A percentile compares a stretch with the other conserved stretches of the same genome.
Evolutionary conservation across 2,888 invertebrate species (phyloP).

Genomic region (Drosophila buzzatii): DNA sequence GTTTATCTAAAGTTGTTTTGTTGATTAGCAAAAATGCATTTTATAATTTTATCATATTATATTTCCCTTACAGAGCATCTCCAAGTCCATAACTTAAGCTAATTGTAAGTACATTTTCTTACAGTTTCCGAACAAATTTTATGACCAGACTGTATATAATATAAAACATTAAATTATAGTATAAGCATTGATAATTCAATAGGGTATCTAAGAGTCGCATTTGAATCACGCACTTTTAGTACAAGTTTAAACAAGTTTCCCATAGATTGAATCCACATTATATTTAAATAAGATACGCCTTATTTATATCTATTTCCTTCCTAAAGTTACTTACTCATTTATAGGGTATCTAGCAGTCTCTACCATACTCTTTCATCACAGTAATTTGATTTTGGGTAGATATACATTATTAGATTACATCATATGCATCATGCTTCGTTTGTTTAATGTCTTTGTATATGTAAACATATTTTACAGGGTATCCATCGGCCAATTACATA

Average conservation of each 20-base stretch:
- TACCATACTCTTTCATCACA: too few species aligned
- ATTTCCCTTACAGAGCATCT: neutral
- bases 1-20: neutral
- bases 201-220: neutral
- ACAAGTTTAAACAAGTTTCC: too few species aligned
- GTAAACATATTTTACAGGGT: neutral
- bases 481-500: neutral
- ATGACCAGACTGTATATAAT: neutral
- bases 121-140: neutral
- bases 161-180: neutral
- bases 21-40: neutral
- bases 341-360: neutral
- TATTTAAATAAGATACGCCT: neutral
- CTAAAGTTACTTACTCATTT: neutral
- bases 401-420: too few species aligned
- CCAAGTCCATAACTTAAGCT: neutral
- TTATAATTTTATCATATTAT: neutral
- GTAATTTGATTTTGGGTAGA: too few species aligned
- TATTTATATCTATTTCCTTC: neutral
- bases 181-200: neutral
- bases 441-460: too few species aligned
- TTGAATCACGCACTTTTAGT: too few species aligned
- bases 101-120: neutral
- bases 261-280: neutral
- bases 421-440: too few species aligned